These are phyloP conservation scores for Calameuta idolon DNA, from an alignment of 2,888 invertebrate genomes.

Conservation along the genomic window DNA sequence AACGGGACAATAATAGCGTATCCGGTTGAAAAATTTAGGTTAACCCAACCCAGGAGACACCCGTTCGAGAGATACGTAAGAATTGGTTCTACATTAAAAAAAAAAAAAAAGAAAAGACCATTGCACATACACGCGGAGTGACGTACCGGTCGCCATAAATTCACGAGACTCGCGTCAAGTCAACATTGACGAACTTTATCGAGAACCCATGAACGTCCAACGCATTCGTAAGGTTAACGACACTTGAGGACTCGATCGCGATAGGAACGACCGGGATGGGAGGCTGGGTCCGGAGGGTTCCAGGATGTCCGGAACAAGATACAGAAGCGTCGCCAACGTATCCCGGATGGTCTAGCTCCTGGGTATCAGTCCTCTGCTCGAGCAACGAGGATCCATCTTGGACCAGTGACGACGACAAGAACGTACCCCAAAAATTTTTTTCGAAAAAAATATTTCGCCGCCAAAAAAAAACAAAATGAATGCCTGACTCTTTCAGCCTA, in stretches of 20 bases:
- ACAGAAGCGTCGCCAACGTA: conserved; percentile 42
- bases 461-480: background rate
- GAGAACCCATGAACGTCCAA: background rate
- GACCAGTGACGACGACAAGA: too few relatives aligned
- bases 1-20: too few relatives aligned
- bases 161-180: background rate
- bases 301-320: conserved; percentile 54
- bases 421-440: background rate
- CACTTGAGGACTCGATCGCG: conserved; percentile 31
- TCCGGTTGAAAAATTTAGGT: too few relatives aligned
- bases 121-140: background rate
- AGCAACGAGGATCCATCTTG: too few relatives aligned
- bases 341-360: conserved; percentile 31
- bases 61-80: too few relatives aligned
- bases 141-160: background rate
- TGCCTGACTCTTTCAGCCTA: background rate
- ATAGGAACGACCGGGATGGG: conserved; percentile 22
- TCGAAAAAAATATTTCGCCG: background rate
- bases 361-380: too few relatives aligned
- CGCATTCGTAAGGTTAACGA: conserved; percentile 47
- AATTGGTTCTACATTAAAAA: background rate
- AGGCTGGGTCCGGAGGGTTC: conserved; percentile 29
- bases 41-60: too few relatives aligned
- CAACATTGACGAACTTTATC: background rate
- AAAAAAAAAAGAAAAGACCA: background rate